Base-by-base conservation (phyloP, 1,140 invertebrate species). In the Batillaria attramentaria region DNA sequence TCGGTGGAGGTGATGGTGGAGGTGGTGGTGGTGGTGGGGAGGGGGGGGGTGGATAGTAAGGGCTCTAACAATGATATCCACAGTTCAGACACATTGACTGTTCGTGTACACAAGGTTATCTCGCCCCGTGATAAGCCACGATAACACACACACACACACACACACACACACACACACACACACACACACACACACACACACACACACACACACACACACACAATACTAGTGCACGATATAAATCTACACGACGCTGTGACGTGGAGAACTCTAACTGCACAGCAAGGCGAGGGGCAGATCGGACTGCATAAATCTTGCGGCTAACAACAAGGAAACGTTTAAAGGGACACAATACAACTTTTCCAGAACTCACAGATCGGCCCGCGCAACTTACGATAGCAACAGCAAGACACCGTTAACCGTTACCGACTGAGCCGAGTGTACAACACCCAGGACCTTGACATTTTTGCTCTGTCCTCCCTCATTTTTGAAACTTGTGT, bases 131-230 rank as follows among this genome's bases (percentile, higher is more conserved):
- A 50, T 50, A 24, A 24, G 46, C 46, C 10, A 50, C 24, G 46
- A 24, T 24, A 50, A 50, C 10, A 13, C 13, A 24, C 13, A 50
- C 13, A 13, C 46, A 54, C 50, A 54, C 1, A 54, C 50, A 54
- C 3, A 3, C 1, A 54, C 1, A 70, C 69, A 72, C 24, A 72
- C 0, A 72, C 2, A 42, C 0, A 72, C n/a, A n/a, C 3, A 72
- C 41, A 72, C 3, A 46, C 8, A 72, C 39, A 72, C 41, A 72
- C 2, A 72, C 41, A 72, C 39, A 72, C 69, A 72, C 13, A 43
- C 24, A 2, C 1, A 54, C 18, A 54, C n/a, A 1, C 50, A 54
- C 50, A 54, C 18, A 54, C 50, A n/a, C 18, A 1, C 50, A 54
- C 2, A 54, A 54, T 20, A 20, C 50, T 20, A 20, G 18, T n/a